These are phyloP conservation scores for Psettodes erumei DNA, from an alignment of 2,113 vertebrate species.

Conservation along the genomic window DNA sequence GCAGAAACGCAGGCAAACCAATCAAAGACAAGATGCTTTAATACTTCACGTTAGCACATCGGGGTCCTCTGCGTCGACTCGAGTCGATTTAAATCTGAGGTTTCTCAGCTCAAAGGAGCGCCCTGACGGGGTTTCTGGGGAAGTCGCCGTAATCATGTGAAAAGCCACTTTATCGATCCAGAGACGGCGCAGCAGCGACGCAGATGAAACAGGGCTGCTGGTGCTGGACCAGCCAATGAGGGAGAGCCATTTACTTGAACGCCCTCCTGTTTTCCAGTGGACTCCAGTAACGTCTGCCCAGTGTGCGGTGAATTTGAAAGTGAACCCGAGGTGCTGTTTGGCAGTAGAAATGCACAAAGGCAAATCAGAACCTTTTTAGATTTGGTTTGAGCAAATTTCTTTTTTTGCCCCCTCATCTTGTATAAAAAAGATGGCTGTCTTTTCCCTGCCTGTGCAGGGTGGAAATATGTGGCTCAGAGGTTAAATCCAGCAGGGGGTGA, in stretches of 20 bases:
- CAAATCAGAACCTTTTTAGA: neutral
- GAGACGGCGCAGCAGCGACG: neutral
- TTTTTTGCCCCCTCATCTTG: neutral
- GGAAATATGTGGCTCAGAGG: neutral
- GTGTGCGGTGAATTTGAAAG: neutral
- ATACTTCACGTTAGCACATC: neutral
- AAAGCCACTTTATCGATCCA: slow-evolving; percentile 51
- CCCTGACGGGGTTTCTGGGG: slow-evolving; percentile 15
- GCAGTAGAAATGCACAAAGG: neutral
- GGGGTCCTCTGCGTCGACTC: neutral
- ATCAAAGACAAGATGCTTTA: neutral
- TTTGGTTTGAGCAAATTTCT: too few relatives aligned
- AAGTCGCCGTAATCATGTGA: slow-evolving; percentile 41
- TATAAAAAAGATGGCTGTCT: too few relatives aligned
- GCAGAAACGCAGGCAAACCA: neutral
- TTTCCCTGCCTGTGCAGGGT: neutral
- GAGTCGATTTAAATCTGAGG: neutral
- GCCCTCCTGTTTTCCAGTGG: neutral
- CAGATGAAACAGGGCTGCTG: neutral
- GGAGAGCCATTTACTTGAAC: neutral
- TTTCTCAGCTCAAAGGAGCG: neutral
- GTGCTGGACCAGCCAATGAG: neutral
- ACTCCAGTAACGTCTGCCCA: neutral
- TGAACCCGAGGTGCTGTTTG: neutral
- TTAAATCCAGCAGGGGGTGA: neutral